Base-by-base conservation (phyloP, 1,140 invertebrate genomes). In the Cotesia typhae region DNA sequence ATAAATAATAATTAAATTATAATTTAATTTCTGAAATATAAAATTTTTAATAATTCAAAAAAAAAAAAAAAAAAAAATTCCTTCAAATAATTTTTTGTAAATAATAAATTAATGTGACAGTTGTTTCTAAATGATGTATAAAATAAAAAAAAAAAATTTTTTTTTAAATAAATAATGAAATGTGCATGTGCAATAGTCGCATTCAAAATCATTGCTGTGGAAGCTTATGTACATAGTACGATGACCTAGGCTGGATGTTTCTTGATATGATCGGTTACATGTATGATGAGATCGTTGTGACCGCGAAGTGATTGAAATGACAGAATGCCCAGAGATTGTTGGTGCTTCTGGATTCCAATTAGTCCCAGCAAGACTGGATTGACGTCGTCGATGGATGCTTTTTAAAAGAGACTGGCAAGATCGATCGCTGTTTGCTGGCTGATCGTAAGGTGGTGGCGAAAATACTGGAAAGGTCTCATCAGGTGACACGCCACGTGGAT, bases 391-490 rank as follows among this genome's bases (percentile, higher is more conserved):
- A 52, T 37, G 12, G 78, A 65, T 82, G 88, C 79, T 78, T 83
- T 3, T 63, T 37, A 17, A 20, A 67, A 7, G 57, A 51, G 35
- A 75, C 5, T 35, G 20, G 28, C 63, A 61, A 37, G 77, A 78
- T n/a, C 36, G 67, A 70, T 74, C 72, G 74, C 70, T 76, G 69
- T 12, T 61, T 10, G 73, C 4, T 7, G 72, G 1, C 10, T 76
- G 79, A 71, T 79, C 87, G 72, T 91, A 91, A 0, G 93, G 93
- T 3, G 93, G 92, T 3, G 94, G 94, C 0, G 94, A 95, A 84
- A 95, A 95, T 10, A 94, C 92, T 1, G 94, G 93, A 75, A 94
- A 95, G 63, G 92, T 93, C 71, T 95, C 94, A 76, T 94, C 92
- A 0, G 91, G 91, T 59, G 90, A 92, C 59, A 89, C 89, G 41